Conservation (phyloP, 2,113 vertebrate species). For the Numenius arquata region DNA sequence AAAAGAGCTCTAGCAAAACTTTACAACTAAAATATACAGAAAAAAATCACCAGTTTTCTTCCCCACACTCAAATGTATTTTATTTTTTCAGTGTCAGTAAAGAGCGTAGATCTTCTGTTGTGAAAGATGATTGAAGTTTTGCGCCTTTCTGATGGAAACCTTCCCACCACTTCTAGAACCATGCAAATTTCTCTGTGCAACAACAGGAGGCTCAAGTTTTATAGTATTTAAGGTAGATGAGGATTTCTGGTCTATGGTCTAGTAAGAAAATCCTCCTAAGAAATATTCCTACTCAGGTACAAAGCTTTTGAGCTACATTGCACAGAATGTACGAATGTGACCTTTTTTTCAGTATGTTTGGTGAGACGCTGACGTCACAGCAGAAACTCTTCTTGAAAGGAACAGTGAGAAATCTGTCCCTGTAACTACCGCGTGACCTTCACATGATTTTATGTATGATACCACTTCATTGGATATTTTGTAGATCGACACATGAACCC, state of each 20-base stretch:
- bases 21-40: not conserved
- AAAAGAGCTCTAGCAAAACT: not conserved
- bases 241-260: not conserved
- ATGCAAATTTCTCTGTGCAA: not conserved
- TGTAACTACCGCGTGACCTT: not conserved
- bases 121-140: not conserved
- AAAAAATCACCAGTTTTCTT: not conserved
- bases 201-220: not conserved
- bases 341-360: not conserved
- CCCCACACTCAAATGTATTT: not conserved
- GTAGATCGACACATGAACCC: not conserved
- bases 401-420: not conserved
- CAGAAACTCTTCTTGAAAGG: not conserved
- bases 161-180: not conserved
- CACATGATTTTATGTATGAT: not conserved
- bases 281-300: not conserved
- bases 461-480: not conserved
- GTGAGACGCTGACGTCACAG: not conserved
- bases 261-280: not conserved
- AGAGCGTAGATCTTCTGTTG: not conserved
- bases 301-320: not conserved
- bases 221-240: not conserved
- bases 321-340: not conserved
- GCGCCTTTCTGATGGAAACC: not conserved
- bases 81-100: not conserved